Percentiles rank a stretch among this genome's conserved stretches.
Conservation (phyloP, 2,113 vertebrate species). For the Peromyscus polionotus region DNA sequence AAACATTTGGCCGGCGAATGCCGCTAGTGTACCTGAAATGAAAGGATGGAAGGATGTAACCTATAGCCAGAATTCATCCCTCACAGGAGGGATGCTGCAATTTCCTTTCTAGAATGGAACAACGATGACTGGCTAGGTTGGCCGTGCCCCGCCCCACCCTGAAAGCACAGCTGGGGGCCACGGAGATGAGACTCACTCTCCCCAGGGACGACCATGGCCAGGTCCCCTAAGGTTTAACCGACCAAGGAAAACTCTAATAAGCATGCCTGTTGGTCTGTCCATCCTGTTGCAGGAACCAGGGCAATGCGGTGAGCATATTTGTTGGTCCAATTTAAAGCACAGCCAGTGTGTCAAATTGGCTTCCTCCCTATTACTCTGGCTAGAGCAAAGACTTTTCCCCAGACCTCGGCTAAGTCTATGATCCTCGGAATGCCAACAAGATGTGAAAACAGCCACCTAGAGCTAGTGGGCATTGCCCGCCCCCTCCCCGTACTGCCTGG, state of each 20-base stretch:
- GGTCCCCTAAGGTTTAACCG: background rate
- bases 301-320: background rate
- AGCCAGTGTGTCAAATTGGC: background rate
- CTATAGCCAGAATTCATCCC: background rate
- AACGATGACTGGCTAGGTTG: background rate
- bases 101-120: background rate
- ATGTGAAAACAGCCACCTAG: background rate
- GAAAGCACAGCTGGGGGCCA: background rate
- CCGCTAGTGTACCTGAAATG: background rate
- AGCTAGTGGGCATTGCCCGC: rapidly evolving
- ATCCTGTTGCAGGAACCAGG: conserved; percentile 5
- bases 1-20: background rate
- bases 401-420: background rate
- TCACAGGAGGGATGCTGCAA: background rate
- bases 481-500: background rate
- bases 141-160: no score
- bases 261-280: background rate
- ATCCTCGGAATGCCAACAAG: background rate
- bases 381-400: background rate
- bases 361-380: background rate
- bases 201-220: background rate
- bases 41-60: conserved; percentile 14
- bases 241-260: background rate
- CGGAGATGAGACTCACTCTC: rapidly evolving
- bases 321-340: conserved; percentile 10